Evolutionary conservation across 2,797 vertebrate genomes (phyloP), one percentile per base, ranked within the genome.

Genomic region (Otolemur crassicaudatus): DNA sequence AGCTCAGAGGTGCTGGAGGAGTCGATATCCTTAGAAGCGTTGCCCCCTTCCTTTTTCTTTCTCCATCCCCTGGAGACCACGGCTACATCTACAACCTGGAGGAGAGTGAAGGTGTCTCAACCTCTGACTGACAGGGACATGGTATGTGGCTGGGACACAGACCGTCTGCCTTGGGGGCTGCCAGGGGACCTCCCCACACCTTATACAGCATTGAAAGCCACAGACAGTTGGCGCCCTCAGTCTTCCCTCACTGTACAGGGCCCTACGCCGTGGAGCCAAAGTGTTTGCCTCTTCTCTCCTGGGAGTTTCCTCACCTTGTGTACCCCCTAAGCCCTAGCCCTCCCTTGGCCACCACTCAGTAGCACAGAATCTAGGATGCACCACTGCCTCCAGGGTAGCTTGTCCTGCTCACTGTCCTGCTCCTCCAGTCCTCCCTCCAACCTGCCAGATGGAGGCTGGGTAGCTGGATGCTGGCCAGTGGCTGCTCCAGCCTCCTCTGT

Each of bases 61-160:
- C 99, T 99, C 31, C 99, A 99, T 29, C 99, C 99, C 99, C 99
- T 0, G 99, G 99, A 8, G 99, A 99, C 97, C 99, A 99, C 0
- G 99, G 99, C 98, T 99, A 99, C 98, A 99, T 99, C 92, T 99
- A 99, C 96, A 99, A 99, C 98, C 98, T 99, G 98, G 99, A 99
- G 1, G 99, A 99, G 97, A 99, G 99, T 0, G 99, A 99, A 99
- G 99, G 99, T 34, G 98, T 99, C 86, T 99, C 94, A 99, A 99
- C 98, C 99, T 99, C 98, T 99, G 99, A 99, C 95, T 97, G 58
- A 53, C 37, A 69, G 89, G 73, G n/a, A 96, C 75, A 69, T 81
- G 94, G 87, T 87, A 93, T 63, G 56, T 37, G 84, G 92, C 96
- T 96, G 93, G n/a, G 72, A 81, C 95, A 96, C 95, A 63, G 92